Base-by-base conservation (phyloP, 2,113 vertebrate genomes). In the Grus americana region DNA sequence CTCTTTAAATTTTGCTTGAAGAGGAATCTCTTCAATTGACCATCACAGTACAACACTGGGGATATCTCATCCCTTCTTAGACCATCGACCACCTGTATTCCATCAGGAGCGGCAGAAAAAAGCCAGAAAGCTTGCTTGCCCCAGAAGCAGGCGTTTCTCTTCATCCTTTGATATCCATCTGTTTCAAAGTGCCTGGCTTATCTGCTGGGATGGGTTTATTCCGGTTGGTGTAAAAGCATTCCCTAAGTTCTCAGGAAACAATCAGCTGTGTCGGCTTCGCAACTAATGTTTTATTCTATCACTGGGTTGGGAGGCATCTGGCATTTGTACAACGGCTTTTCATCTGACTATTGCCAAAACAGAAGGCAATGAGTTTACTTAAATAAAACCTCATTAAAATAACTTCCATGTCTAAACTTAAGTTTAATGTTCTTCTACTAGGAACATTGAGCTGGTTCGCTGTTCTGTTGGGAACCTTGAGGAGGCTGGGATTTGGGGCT, bases 341-440 rank as follows among this genome's bases (percentile, higher is more conserved):
- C 78, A 36, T 90, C 91, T 8, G 23, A 66, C 86, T 79, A 76
- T 87, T 95, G 96, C 95, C 96, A 96, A 73, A 94, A 95, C 94
- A 93, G 94, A 94, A 97, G 95, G 79, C 75, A 78, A 73, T 50
- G 79, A 79, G 93, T 94, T 97, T 95, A 96, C 90, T 93, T 94
- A 93, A 91, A 90, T 79, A 92, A 94, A 93, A 65, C 73, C 92
- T 94, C 92, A 94, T 97, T 97, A 97, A 96, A 97, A 97, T 97
- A 96, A 83, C 93, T 96, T 88, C 54, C 32, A 2, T 18, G 85
- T 93, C 85, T 50, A 90, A 95, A 83, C 26, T 88, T 74, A 92
- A 88, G 86, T 91, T 95, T 91, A 90, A 79, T 90, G 85, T 70
- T 70, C 73, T 92, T 19, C 42, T 88, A 36, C 19, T 22, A 57